Conservation (phyloP, 2,888 invertebrate genomes). For the Pseudoips prasinana region DNA sequence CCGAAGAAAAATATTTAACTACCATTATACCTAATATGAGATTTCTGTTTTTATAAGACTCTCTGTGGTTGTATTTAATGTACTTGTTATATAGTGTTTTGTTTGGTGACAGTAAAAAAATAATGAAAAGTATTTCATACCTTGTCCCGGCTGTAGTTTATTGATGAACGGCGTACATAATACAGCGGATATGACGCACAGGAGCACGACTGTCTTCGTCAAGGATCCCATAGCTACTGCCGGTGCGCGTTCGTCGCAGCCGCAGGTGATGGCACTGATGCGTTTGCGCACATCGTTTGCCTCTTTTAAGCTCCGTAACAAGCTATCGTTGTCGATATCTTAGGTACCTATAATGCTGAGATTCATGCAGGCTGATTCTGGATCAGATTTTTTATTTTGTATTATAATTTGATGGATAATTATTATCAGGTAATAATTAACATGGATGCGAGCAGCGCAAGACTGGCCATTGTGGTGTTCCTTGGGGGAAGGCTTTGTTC, state of each 20-base stretch:
- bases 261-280: conserved; percentile 50
- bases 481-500: no score
- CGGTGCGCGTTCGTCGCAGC: conserved; percentile 35
- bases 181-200: conserved; percentile 43
- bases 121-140: conserved; percentile 36
- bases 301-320: conserved; percentile 59
- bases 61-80: no score
- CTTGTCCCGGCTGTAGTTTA: conserved; percentile 62
- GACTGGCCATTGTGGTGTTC: no score
- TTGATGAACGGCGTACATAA: conserved; percentile 62
- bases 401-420: no score
- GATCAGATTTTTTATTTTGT: no score
- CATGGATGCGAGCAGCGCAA: no score
- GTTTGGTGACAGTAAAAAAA: no score
- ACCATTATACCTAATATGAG: no score
- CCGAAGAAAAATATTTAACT: no score
- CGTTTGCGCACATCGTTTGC: conserved; percentile 48
- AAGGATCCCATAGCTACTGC: conserved; percentile 70
- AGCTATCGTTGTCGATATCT: conserved; percentile 33
- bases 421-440: no score
- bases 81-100: no score
- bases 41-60: no score
- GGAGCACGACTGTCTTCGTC: conserved; percentile 53
- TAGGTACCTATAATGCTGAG: conserved; percentile 9
- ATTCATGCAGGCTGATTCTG: background rate